Evolutionary conservation across 1,140 invertebrate genomes (phyloP).

Genomic region (Cydia splendana): DNA sequence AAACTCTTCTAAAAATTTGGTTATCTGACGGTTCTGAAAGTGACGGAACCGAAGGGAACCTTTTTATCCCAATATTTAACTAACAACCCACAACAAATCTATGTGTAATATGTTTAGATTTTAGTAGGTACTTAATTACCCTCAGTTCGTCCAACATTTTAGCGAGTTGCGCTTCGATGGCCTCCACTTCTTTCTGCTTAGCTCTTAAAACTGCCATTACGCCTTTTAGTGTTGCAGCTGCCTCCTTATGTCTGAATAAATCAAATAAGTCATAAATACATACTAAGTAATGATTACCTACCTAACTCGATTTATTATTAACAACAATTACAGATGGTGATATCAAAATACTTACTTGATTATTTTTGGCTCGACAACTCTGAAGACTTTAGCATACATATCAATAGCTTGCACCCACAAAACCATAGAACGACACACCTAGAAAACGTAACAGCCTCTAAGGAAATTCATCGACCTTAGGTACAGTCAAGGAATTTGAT

Average conservation of each 20-base stretch:
- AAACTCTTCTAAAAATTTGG: no score
- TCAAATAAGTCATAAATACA: not conserved
- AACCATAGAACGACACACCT: constrained; percentile 94
- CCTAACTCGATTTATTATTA: no score
- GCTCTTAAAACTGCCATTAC: constrained; percentile 88
- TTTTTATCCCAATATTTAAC: no score
- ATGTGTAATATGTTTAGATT: no score
- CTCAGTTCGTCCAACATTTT: constrained; percentile 76
- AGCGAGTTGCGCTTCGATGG: constrained; percentile 82
- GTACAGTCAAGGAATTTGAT: no score
- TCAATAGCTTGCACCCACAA: constrained; percentile 95
- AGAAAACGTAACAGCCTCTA: constrained; percentile 52
- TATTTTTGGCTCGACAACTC: constrained; percentile 92
- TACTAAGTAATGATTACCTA: not conserved
- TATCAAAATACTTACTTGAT: constrained; percentile 81
- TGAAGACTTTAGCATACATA: constrained; percentile 90
- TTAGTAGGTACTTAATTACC: constrained; percentile 39
- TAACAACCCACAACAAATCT: no score
- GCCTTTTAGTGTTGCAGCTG: constrained; percentile 85
- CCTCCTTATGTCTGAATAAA: constrained; percentile 83
- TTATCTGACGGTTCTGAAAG: no score
- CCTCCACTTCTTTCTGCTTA: constrained; percentile 90
- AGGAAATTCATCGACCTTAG: no score
- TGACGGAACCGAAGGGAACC: no score
- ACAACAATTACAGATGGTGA: not conserved